Evolutionary conservation across 1,140 invertebrate species (phyloP), one percentile per base, ranked within the genome.

Genomic region (Magallana gigas): DNA sequence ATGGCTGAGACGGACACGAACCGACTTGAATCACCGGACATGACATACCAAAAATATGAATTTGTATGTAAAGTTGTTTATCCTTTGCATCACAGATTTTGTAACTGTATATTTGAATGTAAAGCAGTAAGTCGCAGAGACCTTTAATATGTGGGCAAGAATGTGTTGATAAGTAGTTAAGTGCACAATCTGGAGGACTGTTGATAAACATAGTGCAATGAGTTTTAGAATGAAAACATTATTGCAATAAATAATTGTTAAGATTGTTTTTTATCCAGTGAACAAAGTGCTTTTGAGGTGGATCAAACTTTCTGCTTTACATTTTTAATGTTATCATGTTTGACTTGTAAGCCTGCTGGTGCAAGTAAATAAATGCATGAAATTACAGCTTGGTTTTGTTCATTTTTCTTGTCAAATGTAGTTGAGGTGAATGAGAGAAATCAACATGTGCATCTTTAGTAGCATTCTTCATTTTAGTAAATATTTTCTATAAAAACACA

Each of bases 281-380:
- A 76, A 76, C 68, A 76, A 76, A 76, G 68, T 76, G 68, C 68
- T 76, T 76, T 76, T 76, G 68, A 76, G 68, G 68, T 76, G 68
- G 68, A 76, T 76, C 68, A 76, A 76, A 76, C 68, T 76, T 76
- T 76, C 68, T 76, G 68, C 68, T 76, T 76, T 76, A 76, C 68
- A 76, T 76, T 76, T 62, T 76, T 76, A 76, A 76, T 76, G 68
- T 76, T 76, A 76, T 76, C 68, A 76, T 76, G 68, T 76, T 76
- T 76, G 68, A 76, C 68, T 76, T 76, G 68, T 76, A 29, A 18
- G 68, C 68, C 68, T 76, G 68, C 68, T 76, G 68, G 68, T 76
- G 68, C 68, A 76, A 76, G 68, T 76, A 76, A 76, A 76, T 76
- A 76, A 76, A 18, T 76, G 68, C 68, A 76, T 76, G 68, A 76